A percentile compares a stretch with the other conserved stretches of the same genome.
Evolutionary conservation across 1,140 invertebrate species (phyloP).

Genomic region (Penaeus chinensis): DNA sequence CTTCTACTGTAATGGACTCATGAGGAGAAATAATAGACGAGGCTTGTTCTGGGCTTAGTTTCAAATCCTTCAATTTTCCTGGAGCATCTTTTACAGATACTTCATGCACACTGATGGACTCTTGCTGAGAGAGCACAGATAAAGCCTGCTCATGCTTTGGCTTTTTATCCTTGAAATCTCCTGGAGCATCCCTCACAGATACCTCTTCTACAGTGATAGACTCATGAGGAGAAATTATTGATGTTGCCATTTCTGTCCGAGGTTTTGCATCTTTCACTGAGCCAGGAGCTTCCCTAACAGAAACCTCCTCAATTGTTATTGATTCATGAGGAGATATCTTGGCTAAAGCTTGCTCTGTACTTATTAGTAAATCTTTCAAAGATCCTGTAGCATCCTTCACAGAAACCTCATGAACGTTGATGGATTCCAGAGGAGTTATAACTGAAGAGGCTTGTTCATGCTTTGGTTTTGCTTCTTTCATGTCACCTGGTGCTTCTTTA

Average conservation of each 20-base stretch:
- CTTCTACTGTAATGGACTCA: conserved; percentile 68
- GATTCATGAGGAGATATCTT: conserved; percentile 46
- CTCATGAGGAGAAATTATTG: conserved; percentile 43
- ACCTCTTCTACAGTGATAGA: conserved; percentile 37
- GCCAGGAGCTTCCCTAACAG: conserved; percentile 28
- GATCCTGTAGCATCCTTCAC: conserved; percentile 68
- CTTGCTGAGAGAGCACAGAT: conserved; percentile 44
- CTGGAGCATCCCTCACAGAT: conserved; percentile 35
- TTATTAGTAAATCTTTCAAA: conserved; percentile 25
- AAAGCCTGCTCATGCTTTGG: conserved; percentile 40
- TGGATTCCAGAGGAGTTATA: conserved; percentile 65
- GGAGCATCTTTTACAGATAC: conserved; percentile 46
- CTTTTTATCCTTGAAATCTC: conserved; percentile 31
- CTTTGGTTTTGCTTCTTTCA: conserved; percentile 42
- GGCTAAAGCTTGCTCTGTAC: conserved; percentile 41
- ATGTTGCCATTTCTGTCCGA: conserved; percentile 36
- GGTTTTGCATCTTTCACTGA: conserved; percentile 35
- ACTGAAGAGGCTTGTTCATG: conserved; percentile 10
- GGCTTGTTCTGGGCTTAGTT: conserved; percentile 69
- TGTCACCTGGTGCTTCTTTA: conserved; percentile 11
- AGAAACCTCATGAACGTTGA: conserved; percentile 71
- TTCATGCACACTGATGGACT: conserved; percentile 44
- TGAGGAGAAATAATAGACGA: conserved; percentile 70
- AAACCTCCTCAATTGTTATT: conserved; percentile 36
- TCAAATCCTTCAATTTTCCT: conserved; percentile 52